Evolutionary conservation across 2,113 vertebrate species (phyloP), one percentile per base, ranked within the genome.

Genomic region (Ornithorhynchus anatinus): DNA sequence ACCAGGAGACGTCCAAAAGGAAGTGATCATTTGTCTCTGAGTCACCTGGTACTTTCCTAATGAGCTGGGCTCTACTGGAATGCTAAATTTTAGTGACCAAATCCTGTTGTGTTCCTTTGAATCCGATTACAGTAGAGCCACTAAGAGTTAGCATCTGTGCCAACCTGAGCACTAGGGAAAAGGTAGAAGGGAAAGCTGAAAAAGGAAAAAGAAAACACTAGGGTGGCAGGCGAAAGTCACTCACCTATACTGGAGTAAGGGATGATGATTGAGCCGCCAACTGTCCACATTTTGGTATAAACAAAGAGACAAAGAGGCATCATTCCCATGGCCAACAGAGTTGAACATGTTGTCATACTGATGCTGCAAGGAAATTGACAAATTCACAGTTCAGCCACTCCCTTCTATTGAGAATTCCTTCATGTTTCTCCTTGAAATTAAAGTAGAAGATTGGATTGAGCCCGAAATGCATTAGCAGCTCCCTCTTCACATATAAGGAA

Each of bases 341-440:
- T 97, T 52, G 98, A 99, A 36, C 97, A 99, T 10, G 95, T 93
- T 17, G 98, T 99, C 98, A 99, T 99, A 85, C 97, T 98, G 92
- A 99, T 74, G 35, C 98, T 99, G 90, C 19, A 88, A 91, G 76
- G 69, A 73, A 75, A 91, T 12, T 50, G 42, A 42, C 57, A 64
- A 47, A 27, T 51, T 76, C 38, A 72, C 11, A 25, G 2, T n/a
- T 32, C 23, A 29, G 50, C 44, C 47, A n/a, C n/a, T n/a, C n/a
- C n/a, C 73, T 54, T 59, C 40, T 37, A 43, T 32, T 22, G 3
- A 54, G n/a, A 25, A 6, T 8, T 6, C 9, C 16, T 23, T n/a
- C n/a, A n/a, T n/a, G n/a, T n/a, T 59, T 71, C 31, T 35, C 15
- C 38, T 32, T 65, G 37, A 10, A 16, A 10, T 10, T n/a, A 2